These are phyloP conservation scores for Ramazzottius varieornatus DNA, from an alignment of 2,888 invertebrate species.

Conservation along the genomic window DNA sequence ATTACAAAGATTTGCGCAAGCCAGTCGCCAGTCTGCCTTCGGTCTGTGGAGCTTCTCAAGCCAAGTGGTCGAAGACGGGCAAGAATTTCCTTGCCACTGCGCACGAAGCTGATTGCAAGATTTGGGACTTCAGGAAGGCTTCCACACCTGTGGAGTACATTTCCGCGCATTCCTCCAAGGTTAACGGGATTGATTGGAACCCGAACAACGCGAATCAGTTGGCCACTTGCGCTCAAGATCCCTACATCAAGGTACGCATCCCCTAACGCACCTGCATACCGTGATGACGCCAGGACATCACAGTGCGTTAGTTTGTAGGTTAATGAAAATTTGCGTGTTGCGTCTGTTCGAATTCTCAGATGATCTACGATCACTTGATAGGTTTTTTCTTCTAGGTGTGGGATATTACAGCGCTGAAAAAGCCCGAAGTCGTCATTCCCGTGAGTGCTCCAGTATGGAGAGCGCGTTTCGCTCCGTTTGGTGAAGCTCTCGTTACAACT, in stretches of 20 bases:
- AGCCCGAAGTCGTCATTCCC: conserved; percentile 54
- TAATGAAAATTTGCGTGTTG: no score
- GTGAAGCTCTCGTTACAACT: conserved; percentile 64
- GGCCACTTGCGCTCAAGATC: conserved; percentile 69
- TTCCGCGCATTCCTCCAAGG: conserved; percentile 62
- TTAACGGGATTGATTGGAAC: conserved; percentile 83
- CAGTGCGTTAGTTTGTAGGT: no score
- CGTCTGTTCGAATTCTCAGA: no score
- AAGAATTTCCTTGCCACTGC: conserved; percentile 63
- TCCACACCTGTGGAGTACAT: conserved; percentile 54
- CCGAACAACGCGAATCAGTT: conserved; percentile 18
- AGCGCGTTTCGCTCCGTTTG: conserved; percentile 73
- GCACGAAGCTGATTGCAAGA: conserved; percentile 76
- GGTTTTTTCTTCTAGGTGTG: conserved; percentile 44
- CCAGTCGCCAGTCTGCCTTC: conserved; percentile 6
- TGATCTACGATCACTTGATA: no score
- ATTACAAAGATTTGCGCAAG: conserved; percentile 29
- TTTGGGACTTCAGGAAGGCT: conserved; percentile 42
- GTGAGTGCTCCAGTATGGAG: conserved; percentile 54
- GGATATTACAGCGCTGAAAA: conserved; percentile 55
- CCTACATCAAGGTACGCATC: conserved; percentile 42
- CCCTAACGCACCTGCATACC: no score
- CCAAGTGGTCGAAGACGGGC: conserved; percentile 67
- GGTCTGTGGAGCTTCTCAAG: conserved; percentile 46
- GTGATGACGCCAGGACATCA: no score